phyloP scores from a whole-genome alignment of 2,113 vertebrate genomes.

The Balaeniceps rex region DNA sequence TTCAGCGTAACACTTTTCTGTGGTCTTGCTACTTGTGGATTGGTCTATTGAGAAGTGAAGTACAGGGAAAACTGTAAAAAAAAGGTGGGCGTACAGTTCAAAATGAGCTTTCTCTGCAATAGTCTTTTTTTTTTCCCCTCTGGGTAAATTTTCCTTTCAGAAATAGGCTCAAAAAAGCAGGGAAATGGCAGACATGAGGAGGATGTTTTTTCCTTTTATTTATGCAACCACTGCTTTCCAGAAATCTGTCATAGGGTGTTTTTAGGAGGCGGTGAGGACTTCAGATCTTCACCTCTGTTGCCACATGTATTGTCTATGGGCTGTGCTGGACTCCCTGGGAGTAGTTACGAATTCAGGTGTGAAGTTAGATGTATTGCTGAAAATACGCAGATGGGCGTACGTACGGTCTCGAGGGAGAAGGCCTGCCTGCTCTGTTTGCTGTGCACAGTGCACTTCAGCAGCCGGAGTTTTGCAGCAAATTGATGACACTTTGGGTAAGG shows the following conservation, averaged over 20 bases:
- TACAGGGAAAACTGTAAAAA: not conserved
- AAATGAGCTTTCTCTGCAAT: not conserved
- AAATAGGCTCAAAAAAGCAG: not conserved
- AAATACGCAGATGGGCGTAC: accelerated
- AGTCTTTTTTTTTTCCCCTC: not conserved
- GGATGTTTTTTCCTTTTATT: not conserved
- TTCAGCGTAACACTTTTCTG: not conserved
- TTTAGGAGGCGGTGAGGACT: not conserved
- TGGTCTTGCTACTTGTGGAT: not conserved
- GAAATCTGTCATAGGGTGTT: not conserved
- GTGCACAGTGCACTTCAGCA: not conserved
- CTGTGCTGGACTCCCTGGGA: not conserved
- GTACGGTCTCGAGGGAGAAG: not conserved
- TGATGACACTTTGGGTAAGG: not conserved
- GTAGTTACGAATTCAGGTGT: not conserved
- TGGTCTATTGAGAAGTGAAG: not conserved
- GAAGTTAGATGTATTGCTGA: not conserved
- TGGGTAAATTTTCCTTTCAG: not conserved
- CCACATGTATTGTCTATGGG: not conserved
- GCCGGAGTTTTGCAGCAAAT: not conserved
- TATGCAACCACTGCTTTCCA: not conserved
- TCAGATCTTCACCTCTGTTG: not conserved
- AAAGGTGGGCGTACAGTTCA: not conserved
- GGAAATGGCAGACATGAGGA: not conserved
- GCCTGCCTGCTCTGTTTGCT: not conserved